Evolutionary conservation across 2,113 vertebrate genomes (phyloP).

Genomic region (Laticauda laticaudata): DNA sequence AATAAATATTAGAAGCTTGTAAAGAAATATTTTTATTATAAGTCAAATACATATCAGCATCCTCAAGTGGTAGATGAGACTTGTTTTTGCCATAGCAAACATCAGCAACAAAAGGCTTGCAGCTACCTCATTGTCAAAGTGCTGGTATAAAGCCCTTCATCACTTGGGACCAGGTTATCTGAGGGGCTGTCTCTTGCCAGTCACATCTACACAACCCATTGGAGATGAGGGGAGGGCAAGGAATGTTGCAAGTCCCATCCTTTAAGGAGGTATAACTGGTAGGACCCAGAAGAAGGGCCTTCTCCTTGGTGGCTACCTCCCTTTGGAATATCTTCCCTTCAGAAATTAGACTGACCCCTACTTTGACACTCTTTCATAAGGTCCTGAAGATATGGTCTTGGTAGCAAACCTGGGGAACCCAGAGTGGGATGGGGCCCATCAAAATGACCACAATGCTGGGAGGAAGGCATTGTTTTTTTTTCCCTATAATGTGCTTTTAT

Average conservation of each 20-base stretch:
- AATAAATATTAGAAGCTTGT: background rate
- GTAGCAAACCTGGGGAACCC: background rate
- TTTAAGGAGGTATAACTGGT: background rate
- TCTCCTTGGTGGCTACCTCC: background rate
- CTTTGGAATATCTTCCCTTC: background rate
- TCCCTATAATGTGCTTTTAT: no score
- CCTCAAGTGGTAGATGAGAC: background rate
- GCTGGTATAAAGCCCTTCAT: background rate
- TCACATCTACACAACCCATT: background rate
- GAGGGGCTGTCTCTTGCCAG: background rate
- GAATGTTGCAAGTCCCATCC: background rate
- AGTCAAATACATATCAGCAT: background rate
- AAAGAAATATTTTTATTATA: background rate
- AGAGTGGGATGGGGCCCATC: background rate
- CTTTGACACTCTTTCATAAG: background rate
- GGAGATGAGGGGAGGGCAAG: fast-evolving
- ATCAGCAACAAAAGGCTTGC: background rate
- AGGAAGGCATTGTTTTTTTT: background rate
- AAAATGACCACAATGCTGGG: background rate
- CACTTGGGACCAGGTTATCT: background rate
- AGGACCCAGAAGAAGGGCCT: background rate
- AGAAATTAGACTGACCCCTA: background rate
- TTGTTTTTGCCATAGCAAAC: background rate
- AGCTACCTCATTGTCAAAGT: background rate
- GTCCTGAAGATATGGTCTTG: background rate